Percentiles rank a stretch among this genome's conserved stretches.
Conservation (phyloP, 2,888 invertebrate genomes). For the Aromia moschata region DNA sequence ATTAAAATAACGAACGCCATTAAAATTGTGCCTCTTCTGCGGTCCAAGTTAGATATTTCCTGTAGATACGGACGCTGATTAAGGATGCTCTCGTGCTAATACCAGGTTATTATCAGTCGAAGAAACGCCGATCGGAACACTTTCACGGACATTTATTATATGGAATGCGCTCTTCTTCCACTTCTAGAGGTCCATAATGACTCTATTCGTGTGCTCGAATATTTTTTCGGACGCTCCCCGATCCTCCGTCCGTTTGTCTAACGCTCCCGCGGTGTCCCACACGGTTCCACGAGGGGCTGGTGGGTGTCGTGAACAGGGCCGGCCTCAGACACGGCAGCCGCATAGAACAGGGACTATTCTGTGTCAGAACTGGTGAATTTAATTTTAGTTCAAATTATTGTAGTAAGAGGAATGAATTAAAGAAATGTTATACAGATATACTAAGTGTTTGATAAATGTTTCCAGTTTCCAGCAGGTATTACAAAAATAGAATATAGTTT, state of each 20-base stretch:
- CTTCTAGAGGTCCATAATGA: conserved; percentile 9
- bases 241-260: conserved; percentile 22
- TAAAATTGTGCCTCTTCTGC: conserved; percentile 6
- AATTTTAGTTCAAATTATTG: too few species aligned
- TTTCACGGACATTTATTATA: conserved; percentile 22
- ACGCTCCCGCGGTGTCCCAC: conserved; percentile 32
- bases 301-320: conserved; percentile 17
- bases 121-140: conserved; percentile 15
- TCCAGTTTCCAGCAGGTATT: too few species aligned
- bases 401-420: too few species aligned
- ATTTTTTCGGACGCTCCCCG: conserved; percentile 17
- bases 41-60: conserved; percentile 6
- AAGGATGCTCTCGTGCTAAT: conserved; percentile 4
- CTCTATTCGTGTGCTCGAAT: conserved; percentile 23
- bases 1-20: not conserved
- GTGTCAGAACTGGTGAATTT: too few species aligned
- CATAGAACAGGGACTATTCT: too few species aligned
- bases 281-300: conserved; percentile 12
- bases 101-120: conserved; percentile 17
- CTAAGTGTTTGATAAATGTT: too few species aligned
- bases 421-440: too few species aligned
- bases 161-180: conserved; percentile 17
- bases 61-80: conserved; percentile 2
- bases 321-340: too few species aligned
- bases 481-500: too few species aligned